phyloP scores from a whole-genome alignment of 2,113 vertebrate genomes.

The Sinocyclocheilus rhinocerous region DNA sequence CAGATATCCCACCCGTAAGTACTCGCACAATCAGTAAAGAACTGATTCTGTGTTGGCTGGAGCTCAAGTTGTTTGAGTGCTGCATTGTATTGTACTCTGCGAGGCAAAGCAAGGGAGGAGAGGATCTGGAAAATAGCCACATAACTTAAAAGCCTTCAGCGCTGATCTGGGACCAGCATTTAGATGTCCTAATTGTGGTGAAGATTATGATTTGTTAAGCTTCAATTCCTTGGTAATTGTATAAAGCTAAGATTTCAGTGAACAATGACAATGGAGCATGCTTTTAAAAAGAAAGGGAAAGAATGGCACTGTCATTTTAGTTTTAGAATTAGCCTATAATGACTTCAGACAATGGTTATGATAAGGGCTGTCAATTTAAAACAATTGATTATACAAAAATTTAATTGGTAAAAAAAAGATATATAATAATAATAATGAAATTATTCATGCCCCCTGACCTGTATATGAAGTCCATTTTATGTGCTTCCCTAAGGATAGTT shows the following conservation, averaged over 20 bases:
- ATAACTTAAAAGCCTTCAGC: not conserved
- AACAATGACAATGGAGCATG: not conserved
- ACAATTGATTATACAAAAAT: not conserved
- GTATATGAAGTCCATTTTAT: not conserved
- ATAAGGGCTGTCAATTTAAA: not conserved
- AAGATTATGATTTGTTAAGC: conserved; percentile 12
- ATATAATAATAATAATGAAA: not conserved
- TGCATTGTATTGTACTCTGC: not conserved
- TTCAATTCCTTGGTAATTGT: conserved; percentile 21
- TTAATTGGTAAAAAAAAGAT: not conserved
- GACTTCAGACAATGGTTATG: not conserved
- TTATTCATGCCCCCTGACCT: not conserved
- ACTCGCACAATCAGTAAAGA: conserved; percentile 5
- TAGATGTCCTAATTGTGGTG: not conserved
- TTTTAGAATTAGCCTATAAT: not conserved
- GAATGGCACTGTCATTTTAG: not conserved
- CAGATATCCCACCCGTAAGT: not conserved
- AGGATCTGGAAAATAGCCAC: conserved; percentile 22
- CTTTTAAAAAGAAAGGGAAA: not conserved
- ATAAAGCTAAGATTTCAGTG: not conserved
- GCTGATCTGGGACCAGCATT: conserved; percentile 6
- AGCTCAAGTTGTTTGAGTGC: conserved; percentile 26
- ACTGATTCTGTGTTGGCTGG: conserved; percentile 2
- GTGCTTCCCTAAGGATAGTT: not conserved
- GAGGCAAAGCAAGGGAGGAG: not conserved